phyloP scores from a whole-genome alignment of 2,113 vertebrate species.

The Zootoca vivipara region DNA sequence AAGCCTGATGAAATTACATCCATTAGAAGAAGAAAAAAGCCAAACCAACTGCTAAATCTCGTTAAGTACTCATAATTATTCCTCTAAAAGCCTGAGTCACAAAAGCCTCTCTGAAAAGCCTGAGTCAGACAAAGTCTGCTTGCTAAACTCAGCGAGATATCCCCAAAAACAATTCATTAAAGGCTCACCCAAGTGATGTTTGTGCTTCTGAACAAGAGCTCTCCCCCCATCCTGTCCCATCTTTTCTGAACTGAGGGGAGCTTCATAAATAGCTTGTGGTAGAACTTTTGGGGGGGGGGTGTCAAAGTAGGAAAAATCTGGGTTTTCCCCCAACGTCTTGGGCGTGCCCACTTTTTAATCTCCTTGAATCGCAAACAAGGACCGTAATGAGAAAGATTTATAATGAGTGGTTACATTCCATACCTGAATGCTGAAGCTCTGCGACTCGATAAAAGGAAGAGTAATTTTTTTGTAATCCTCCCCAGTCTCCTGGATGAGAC shows the following conservation, averaged over 20 bases:
- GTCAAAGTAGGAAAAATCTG: not conserved
- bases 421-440: conserved; percentile 94
- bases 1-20: conserved; percentile 4
- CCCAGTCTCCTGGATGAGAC: conserved; percentile 84
- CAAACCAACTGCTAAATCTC: not conserved
- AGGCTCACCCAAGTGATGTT: not conserved
- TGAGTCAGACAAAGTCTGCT: not conserved
- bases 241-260: not conserved
- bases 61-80: conserved; percentile 1
- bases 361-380: not conserved
- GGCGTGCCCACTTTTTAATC: too few species aligned
- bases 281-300: not conserved
- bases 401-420: fast-evolving
- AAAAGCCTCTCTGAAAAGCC: not conserved
- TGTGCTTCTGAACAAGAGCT: not conserved
- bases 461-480: conserved; percentile 85
- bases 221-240: not conserved
- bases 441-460: conserved; percentile 84
- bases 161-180: not conserved
- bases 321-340: not conserved
- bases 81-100: not conserved
- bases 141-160: not conserved
- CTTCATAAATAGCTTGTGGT: not conserved
- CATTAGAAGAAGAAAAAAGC: not conserved
- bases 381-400: not conserved